Base-by-base conservation (phyloP, 2,113 vertebrate species). In the Anarhynchus alexandrinus region DNA sequence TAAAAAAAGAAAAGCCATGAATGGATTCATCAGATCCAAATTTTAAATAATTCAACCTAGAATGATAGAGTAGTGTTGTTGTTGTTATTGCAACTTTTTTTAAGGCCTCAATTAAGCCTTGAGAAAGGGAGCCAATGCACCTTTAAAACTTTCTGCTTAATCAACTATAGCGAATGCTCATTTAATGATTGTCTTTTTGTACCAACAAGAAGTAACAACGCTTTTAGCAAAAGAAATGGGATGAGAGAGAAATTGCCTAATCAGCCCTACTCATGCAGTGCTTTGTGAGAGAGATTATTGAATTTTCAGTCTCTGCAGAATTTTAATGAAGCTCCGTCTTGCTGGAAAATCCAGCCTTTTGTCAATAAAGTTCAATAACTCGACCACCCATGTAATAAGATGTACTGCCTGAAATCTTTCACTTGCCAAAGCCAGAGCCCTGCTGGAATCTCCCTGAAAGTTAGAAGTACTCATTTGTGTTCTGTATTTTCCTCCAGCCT, bases 321-420 rank as follows among this genome's bases (percentile, higher is more conserved):
- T 99, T 98, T 99, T 99, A 99, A 99, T 99, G 98, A 99, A 98
- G 98, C 98, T 98, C 98, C 16, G 58, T 98, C 97, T 98, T 98
- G 97, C 98, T 98, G 97, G 97, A 98, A 98, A 98, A 98, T 97
- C 95, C 96, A 97, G 92, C 87, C 94, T 92, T 98, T 98, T 98
- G 98, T 98, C 99, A 98, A 98, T 98, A 98, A 85, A 96, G 98
- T 98, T 99, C 99, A 99, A 99, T 99, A 99, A 98, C 96, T 97
- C 61, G 98, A 98, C 97, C 98, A 98, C 98, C 98, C 98, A 98
- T 98, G 98, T 99, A 99, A 99, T 99, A 98, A 99, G 98, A 98
- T 98, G 98, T 97, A 98, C 96, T 97, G 97, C 97, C 96, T 98
- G 96, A 98, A 98, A 98, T 98, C 95, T 98, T 98, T 98, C 96